A percentile compares a stretch with the other conserved stretches of the same genome.
These are phyloP conservation scores for Malurus cyaneus DNA, from an alignment of 2,113 vertebrate genomes.

Conservation along the genomic window DNA sequence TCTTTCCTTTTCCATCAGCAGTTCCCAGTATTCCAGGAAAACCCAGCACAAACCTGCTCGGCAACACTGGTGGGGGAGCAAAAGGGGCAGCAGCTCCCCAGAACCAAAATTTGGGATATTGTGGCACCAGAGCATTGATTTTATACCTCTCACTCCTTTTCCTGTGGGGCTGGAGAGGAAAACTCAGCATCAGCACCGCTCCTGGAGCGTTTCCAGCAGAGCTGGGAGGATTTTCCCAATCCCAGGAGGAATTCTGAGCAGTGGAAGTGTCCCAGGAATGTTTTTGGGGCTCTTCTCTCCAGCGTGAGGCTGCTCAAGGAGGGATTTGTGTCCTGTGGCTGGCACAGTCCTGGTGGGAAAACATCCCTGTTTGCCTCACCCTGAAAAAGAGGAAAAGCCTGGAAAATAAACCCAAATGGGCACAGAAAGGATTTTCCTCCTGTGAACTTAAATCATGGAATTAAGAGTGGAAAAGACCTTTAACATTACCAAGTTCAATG, in stretches of 20 bases:
- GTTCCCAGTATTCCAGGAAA: neutral
- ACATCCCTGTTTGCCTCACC: rapidly evolving
- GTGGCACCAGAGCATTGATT: neutral
- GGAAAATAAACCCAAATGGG: neutral
- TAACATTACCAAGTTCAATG: rapidly evolving
- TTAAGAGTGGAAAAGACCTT: neutral
- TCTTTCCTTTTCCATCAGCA: neutral
- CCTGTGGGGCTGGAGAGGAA: neutral
- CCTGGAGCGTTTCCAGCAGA: neutral
- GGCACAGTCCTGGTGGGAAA: neutral
- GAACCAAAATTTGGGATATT: neutral
- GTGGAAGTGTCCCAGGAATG: neutral
- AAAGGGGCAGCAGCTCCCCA: neutral
- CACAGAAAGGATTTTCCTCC: no score
- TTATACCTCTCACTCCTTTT: neutral
- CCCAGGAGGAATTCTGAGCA: neutral
- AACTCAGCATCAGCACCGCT: rapidly evolving
- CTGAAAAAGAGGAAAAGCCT: neutral
- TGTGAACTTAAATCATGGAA: neutral
- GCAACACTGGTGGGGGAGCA: rapidly evolving
- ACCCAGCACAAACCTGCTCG: neutral
- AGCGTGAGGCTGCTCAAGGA: neutral
- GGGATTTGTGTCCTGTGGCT: neutral
- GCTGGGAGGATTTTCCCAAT: neutral
- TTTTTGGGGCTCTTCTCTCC: neutral